Base-by-base conservation (phyloP, 1,140 invertebrate species). In the Ylistrum balloti region DNA sequence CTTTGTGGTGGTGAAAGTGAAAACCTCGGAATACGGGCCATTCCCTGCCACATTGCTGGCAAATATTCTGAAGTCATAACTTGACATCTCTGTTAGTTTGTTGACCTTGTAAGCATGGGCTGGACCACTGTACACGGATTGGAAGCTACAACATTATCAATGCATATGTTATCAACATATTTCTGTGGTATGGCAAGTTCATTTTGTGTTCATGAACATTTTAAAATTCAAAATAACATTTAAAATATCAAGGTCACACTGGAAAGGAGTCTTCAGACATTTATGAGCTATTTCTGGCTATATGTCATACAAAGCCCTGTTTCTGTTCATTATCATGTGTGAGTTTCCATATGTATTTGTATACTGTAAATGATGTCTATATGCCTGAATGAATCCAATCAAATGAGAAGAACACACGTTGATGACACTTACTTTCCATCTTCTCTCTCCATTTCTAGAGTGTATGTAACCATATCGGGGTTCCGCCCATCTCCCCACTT, bases 1-100 rank as follows among this genome's bases (percentile, higher is more conserved):
- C 93, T 97, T 97, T 87, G 96, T 97, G 17, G 98, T 98, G 87
- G 96, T 96, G 94, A 97, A 98, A 87, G 97, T 96, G 93, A 97
- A 97, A 33, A 97, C 96, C 88, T 97, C 97, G 0, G 98, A 98
- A 96, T 97, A 98, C 22, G 97, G 97, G 33, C 98, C 98, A 93
- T 97, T 97, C 0, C 98, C 98, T 56, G 98, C 98, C 95, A 98
- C 97, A 96, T 98, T 98, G 88, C 97, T 97, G 85, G 98, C 98
- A 93, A 97, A 98, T 93, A 99, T 98, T 89, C 98, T 97, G 96
- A 99, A 98, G 93, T 97, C 97, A 95, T 99, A 99, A 32, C 96
- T 96, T 2, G 97, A 98, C 90, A 97, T 97, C 96, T 99, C 98
- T 91, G 97, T 97, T 90, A 99, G 96, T 95, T 98, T 98, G 94